Evolutionary conservation across 2,797 vertebrate genomes (phyloP), one percentile per base, ranked within the genome.

Genomic region (Microctenopoma stevenorrisi): DNA sequence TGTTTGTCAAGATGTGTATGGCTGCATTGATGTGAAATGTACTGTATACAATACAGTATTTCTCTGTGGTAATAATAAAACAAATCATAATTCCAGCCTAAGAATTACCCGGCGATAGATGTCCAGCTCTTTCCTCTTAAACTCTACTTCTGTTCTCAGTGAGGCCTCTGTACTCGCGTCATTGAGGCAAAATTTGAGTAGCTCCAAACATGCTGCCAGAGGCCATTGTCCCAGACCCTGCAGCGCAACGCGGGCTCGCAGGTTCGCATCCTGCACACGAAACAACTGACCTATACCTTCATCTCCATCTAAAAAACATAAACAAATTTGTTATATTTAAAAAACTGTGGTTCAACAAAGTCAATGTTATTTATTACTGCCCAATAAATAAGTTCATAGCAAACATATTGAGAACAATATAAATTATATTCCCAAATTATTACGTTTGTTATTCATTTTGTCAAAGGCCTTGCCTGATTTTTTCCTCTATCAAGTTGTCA

Each of bases 181-280:
- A 68, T 95, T 96, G 55, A 96, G 87, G 87, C 98, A 99, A 49
- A 97, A 98, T 56, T 94, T 93, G 10, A 99, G 89, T 79, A 99
- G 93, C 84, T 99, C 96, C 79, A 96, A 89, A 64, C 94, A 96
- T 44, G 91, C 87, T 0, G 94, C 87, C 72, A 98, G 91, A 30
- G 97, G 95, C 97, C 98, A 99, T 16, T 51, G 94, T 75, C 97
- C 95, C 72, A 98, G 81, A 74, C 91, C 95, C 81, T 76, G 88
- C 1, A 99, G 91, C 53, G 91, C 93, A 52, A 97, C 89, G 5
- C 80, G 93, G 5, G 95, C 95, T 78, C 97, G 95, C 85, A 98
- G 80, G 16, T 85, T 61, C 0, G 94, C 86, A 50, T 97, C 95
- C 83, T 92, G 93, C 16, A 99, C 91, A 3, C 92, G 91, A 69